phyloP scores from a whole-genome alignment of 2,888 invertebrate species.

The Cremastinae sp. region DNA sequence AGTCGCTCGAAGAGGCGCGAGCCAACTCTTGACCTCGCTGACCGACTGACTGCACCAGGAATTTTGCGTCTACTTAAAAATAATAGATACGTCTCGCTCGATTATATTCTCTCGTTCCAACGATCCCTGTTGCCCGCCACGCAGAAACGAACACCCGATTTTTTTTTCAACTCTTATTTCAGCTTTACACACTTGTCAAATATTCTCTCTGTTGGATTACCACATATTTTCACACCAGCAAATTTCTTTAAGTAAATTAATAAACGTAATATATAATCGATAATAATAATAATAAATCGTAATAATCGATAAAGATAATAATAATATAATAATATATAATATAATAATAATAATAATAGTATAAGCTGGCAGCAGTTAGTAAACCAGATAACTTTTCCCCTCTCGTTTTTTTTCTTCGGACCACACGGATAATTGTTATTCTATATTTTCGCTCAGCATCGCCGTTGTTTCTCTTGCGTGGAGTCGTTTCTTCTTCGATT shows the following conservation, averaged over 20 bases:
- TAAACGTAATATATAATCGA: slow-evolving; percentile 76
- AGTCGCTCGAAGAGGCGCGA: slow-evolving; percentile 13
- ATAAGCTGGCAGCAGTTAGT: slow-evolving; percentile 79
- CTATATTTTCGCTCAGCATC: slow-evolving; percentile 5
- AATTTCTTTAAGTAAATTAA: slow-evolving; percentile 77
- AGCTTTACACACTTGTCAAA: slow-evolving; percentile 23
- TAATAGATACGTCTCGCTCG: slow-evolving; percentile 62
- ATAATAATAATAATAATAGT: slow-evolving; percentile 70
- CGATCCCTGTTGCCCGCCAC: slow-evolving; percentile 41
- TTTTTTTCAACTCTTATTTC: slow-evolving; percentile 44
- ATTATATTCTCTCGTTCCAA: slow-evolving; percentile 33
- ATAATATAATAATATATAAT: slow-evolving; percentile 63
- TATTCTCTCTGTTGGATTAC: slow-evolving; percentile 44
- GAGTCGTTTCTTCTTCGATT: slow-evolving; percentile 3
- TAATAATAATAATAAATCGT: slow-evolving; percentile 73
- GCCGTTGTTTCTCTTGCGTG: slow-evolving; percentile 23
- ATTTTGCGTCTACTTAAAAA: slow-evolving; percentile 70
- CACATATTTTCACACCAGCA: slow-evolving; percentile 60
- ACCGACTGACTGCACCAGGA: slow-evolving; percentile 77
- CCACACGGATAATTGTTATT: not conserved
- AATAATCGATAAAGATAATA: slow-evolving; percentile 75
- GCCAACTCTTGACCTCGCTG: slow-evolving; percentile 55
- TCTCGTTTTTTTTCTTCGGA: slow-evolving; percentile 35
- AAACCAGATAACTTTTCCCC: slow-evolving; percentile 71
- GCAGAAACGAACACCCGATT: slow-evolving; percentile 58